Conservation (phyloP, 2,797 vertebrate genomes). For the Sus cebifrons region DNA sequence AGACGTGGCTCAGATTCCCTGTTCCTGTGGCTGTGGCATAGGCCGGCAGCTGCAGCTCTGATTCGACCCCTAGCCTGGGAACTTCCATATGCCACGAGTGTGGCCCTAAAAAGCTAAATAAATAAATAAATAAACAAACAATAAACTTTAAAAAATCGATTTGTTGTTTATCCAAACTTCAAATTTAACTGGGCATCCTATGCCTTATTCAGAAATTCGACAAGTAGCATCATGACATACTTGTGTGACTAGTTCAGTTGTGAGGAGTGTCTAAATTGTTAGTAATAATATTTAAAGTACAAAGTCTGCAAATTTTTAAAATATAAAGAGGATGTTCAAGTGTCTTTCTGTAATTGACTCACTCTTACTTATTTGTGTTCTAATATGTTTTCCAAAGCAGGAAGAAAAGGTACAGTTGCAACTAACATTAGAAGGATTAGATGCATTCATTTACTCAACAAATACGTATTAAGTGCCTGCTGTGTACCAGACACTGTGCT, state of each 20-base stretch:
- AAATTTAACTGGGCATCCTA: not conserved
- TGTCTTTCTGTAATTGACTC: constrained; percentile 49
- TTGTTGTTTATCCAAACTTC: constrained; percentile 40
- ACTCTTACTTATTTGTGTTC: constrained; percentile 34
- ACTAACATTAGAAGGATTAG: not conserved
- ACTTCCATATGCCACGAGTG: no score
- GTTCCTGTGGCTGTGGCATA: no score
- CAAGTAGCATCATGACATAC: constrained; percentile 4
- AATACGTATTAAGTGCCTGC: constrained; percentile 10
- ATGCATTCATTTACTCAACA: constrained; percentile 11
- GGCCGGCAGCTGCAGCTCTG: no score
- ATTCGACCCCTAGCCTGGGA: no score
- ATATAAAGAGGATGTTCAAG: not conserved
- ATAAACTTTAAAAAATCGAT: not conserved
- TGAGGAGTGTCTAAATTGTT: constrained; percentile 20
- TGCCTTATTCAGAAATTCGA: constrained; percentile 40
- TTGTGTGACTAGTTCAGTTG: constrained; percentile 8
- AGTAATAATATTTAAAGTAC: constrained; percentile 54
- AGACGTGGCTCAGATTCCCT: no score
- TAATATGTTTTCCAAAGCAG: constrained; percentile 50
- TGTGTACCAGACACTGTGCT: not conserved
- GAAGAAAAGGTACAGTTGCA: not conserved
- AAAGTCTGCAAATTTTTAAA: constrained; percentile 8
- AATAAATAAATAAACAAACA: no score
- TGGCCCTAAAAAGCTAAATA: no score